Evolutionary conservation across 92 coral and sea anemone species (phyloP).

Genomic region (Galaxea fascicularis): DNA sequence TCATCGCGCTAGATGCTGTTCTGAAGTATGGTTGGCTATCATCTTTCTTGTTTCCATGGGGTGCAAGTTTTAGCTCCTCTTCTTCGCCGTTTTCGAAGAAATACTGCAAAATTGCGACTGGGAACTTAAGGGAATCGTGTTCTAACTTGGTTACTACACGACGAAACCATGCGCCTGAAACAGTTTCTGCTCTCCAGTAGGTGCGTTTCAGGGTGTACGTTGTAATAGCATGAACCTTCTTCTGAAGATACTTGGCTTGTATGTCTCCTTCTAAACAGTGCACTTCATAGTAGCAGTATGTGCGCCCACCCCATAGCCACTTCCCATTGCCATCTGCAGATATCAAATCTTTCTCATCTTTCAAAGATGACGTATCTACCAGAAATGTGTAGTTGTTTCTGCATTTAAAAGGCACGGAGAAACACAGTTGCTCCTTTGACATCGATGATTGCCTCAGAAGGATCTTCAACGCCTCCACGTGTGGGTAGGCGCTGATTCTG

Average conservation of each 20-base stretch:
- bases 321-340: background rate
- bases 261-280: slow-evolving; percentile 6
- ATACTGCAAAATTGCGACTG: slow-evolving; percentile 50
- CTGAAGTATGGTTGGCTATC: slow-evolving; percentile 32
- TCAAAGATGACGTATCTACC: slow-evolving; percentile 10
- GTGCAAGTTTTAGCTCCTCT: slow-evolving; percentile 23
- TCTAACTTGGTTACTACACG: slow-evolving; percentile 46
- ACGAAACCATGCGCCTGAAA: slow-evolving; percentile 10
- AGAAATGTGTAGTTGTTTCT: slow-evolving; percentile 47
- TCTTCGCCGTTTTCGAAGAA: slow-evolving; percentile 45
- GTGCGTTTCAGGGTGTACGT: slow-evolving; percentile 29
- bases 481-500: slow-evolving; percentile 23
- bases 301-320: background rate
- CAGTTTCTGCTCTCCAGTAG: slow-evolving; percentile 31
- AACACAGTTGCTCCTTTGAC: slow-evolving; percentile 35
- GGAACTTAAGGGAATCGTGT: slow-evolving; percentile 28
- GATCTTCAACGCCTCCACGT: slow-evolving; percentile 37
- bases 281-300: background rate
- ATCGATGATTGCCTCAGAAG: slow-evolving; percentile 29
- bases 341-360: background rate
- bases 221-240: slow-evolving; percentile 25
- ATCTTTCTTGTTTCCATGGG: slow-evolving; percentile 47
- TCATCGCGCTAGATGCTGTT: slow-evolving; percentile 31
- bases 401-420: slow-evolving; percentile 36
- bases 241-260: slow-evolving; percentile 12